Evolutionary conservation across 2,888 invertebrate species (phyloP), one percentile per base, ranked within the genome.

Genomic region (Drosophila testacea): DNA sequence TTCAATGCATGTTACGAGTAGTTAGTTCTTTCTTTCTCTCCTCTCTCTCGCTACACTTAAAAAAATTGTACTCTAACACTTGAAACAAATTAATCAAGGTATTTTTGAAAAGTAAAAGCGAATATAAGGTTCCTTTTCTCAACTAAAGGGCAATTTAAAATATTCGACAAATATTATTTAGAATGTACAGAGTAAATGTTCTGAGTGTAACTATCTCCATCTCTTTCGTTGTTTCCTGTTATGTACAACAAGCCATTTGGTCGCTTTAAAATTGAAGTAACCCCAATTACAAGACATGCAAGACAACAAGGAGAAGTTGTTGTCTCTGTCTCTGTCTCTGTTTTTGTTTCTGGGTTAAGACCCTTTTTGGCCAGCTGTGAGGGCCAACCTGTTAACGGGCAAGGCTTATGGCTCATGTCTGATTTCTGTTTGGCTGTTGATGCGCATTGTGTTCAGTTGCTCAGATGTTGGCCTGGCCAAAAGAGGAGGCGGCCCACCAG

Each of bases 251-350:
- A 64, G 67, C 69, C 77, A 82, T 80, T 80, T 75, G 71, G 69
- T 69, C 72, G 79, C 82, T 73, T 79, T 80, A 71, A 83, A 84
- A 89, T 87, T 80, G 85, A 78, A 81, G 79, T 82, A 88, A 90
- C 83, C 89, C 81, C 89, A 90, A 90, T 89, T 89, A 89, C 88
- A 89, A 74, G 83, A 73, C 55, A 54, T 46, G 50, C 56, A 16
- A 22, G 22, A 48, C 73, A 46, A 42, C 7, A 16, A 22, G 27
- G 16, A 13, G 32, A 11, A 4, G n/a, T 16, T 44, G 32, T 22
- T 56, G 41, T 42, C 22, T n/a, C 69, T 85, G 85, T 4, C 11
- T 36, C 11, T 11, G 13, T 4, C 4, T 41, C 16, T 39, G 27
- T 36, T 9, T 13, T 7, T 5, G 54, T 83, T 77, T 77, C 70